These are phyloP conservation scores for Loriculus beryllinus DNA, from an alignment of 2,797 vertebrate species.

Conservation along the genomic window DNA sequence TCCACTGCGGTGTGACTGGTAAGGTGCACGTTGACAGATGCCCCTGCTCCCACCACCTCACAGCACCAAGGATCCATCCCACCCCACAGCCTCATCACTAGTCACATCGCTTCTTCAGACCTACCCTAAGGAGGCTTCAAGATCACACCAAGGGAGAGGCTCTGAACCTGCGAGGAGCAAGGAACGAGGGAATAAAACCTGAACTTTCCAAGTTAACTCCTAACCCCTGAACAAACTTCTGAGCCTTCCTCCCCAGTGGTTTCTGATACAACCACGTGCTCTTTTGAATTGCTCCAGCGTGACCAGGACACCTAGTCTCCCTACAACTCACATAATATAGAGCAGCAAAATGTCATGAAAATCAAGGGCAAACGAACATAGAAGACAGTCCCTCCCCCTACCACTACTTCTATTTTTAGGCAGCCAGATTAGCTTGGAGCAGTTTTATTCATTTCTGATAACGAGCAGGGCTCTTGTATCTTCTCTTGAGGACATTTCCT, in stretches of 20 bases:
- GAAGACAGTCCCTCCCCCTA: constrained; percentile 28
- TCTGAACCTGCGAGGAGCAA: background rate
- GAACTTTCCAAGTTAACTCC: background rate
- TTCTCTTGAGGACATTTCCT: constrained; percentile 22
- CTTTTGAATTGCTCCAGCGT: background rate
- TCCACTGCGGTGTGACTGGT: background rate
- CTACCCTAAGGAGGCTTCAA: background rate
- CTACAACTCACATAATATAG: background rate
- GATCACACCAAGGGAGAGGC: background rate
- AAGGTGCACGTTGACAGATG: rapidly evolving
- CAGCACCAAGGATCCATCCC: background rate
- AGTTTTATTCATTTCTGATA: constrained; percentile 30
- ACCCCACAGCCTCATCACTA: background rate
- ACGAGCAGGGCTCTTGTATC: constrained; percentile 36
- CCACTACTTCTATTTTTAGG: constrained; percentile 51
- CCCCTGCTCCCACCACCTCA: background rate
- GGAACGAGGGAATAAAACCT: background rate
- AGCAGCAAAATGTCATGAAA: constrained; percentile 43
- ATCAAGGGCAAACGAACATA: constrained; percentile 42
- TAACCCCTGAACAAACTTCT: background rate
- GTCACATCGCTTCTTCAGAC: background rate
- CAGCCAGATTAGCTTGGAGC: constrained; percentile 49
- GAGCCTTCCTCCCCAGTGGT: background rate
- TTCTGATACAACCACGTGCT: background rate
- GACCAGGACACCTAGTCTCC: background rate